Evolutionary conservation across 2,888 invertebrate genomes (phyloP).

Genomic region (Tiliacea citrago): DNA sequence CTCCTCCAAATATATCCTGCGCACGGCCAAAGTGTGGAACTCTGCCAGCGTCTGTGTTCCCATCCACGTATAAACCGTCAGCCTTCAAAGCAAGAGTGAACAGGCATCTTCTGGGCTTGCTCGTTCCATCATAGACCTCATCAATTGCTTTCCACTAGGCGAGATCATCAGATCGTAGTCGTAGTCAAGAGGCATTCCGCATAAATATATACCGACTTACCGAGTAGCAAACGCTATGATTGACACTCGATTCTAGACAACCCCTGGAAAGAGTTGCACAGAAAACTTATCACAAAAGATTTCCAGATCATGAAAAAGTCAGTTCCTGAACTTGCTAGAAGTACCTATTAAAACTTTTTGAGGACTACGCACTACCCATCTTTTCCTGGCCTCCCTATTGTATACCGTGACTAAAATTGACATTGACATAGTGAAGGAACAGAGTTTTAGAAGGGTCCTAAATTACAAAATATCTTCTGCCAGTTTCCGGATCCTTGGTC

Average conservation of each 20-base stretch:
- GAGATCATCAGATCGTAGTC: too few species aligned
- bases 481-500: neutral
- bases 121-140: too few species aligned
- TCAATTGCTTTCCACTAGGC: too few species aligned
- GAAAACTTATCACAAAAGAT: conserved; percentile 18
- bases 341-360: conserved; percentile 2
- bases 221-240: conserved; percentile 25
- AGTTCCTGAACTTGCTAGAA: neutral
- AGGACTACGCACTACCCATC: neutral
- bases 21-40: too few species aligned
- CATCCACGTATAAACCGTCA: too few species aligned
- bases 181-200: too few species aligned
- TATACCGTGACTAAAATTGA: neutral
- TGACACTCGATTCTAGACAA: conserved; percentile 13
- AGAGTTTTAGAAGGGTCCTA: neutral
- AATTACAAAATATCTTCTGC: neutral
- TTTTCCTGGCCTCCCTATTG: neutral
- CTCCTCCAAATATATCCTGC: too few species aligned
- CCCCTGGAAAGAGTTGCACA: conserved; percentile 11
- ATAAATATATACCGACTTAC: too few species aligned
- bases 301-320: conserved; percentile 10
- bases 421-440: neutral
- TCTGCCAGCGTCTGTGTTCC: too few species aligned
- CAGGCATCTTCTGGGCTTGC: too few species aligned
- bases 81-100: too few species aligned